Conservation (phyloP, 2,797 vertebrate species). For the Taeniopygia guttata region DNA sequence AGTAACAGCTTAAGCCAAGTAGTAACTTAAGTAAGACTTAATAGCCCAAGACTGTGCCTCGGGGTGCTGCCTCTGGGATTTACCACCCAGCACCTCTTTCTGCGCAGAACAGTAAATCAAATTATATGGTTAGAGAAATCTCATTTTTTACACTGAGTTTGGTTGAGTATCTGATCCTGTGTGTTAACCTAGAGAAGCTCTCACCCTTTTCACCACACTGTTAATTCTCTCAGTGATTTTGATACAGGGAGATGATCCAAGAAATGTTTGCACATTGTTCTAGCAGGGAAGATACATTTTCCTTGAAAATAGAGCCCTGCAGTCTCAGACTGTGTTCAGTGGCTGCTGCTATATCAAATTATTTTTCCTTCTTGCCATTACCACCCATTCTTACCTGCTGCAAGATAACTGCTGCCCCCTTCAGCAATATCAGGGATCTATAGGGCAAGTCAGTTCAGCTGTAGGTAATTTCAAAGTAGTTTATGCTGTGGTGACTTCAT, state of each 20-base stretch:
- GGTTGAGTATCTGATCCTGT: neutral
- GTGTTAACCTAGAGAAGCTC: neutral
- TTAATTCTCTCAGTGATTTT: neutral
- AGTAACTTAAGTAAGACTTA: neutral
- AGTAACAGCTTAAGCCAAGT: neutral
- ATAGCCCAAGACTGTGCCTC: neutral
- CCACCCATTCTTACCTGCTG: neutral
- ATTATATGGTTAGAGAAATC: neutral
- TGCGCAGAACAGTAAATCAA: fast-evolving
- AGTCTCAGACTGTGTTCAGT: neutral
- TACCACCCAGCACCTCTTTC: neutral
- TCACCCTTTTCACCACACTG: neutral
- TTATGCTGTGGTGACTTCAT: neutral
- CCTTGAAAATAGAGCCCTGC: neutral
- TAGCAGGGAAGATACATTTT: neutral
- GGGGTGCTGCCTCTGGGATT: neutral
- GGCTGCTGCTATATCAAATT: neutral
- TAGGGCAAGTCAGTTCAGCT: neutral
- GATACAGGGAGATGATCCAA: neutral
- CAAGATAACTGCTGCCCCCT: neutral
- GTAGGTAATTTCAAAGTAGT: neutral
- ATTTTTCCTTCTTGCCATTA: neutral
- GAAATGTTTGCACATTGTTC: neutral
- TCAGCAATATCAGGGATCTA: neutral
- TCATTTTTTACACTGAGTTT: neutral